These are phyloP conservation scores for Formica aserva DNA, from an alignment of 2,888 invertebrate species.

Conservation along the genomic window DNA sequence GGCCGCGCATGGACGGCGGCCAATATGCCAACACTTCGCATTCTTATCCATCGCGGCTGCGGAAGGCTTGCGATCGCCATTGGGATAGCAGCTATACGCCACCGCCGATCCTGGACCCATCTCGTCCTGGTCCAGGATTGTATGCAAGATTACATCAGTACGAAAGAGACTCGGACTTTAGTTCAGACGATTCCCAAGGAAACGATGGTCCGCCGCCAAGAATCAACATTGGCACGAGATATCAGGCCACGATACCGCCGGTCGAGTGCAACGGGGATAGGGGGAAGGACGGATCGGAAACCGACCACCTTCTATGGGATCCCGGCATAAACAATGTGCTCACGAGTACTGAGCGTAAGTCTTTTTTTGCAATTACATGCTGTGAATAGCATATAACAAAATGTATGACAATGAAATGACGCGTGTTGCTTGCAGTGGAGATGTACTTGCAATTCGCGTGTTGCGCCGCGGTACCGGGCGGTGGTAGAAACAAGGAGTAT, in stretches of 20 bases:
- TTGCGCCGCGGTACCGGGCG: conserved; percentile 97
- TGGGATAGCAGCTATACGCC: conserved; percentile 92
- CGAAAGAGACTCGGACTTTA: conserved; percentile 83
- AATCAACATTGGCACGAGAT: conserved; percentile 95
- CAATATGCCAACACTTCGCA: conserved; percentile 86
- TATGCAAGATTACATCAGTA: conserved; percentile 87
- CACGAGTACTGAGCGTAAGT: conserved; percentile 91
- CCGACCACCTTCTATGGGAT: conserved; percentile 94
- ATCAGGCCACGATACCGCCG: conserved; percentile 93
- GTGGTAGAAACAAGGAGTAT: conserved; percentile 97
- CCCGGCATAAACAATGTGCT: conserved; percentile 91
- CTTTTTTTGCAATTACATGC: neutral
- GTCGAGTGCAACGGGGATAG: conserved; percentile 85
- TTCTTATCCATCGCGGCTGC: conserved; percentile 84
- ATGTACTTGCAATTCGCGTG: conserved; percentile 98
- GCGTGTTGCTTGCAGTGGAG: conserved; percentile 89
- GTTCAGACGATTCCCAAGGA: conserved; percentile 84
- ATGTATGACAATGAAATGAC: conserved; percentile 20
- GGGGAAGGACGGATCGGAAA: conserved; percentile 86
- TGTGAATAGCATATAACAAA: neutral
- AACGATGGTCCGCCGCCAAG: conserved; percentile 88
- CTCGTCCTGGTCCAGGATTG: conserved; percentile 94
- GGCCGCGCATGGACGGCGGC: conserved; percentile 88
- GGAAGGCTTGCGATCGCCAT: conserved; percentile 84
- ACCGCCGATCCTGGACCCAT: conserved; percentile 97